phyloP scores from a whole-genome alignment of 1,140 invertebrate genomes.

The Lordiphosa clarofinis region DNA sequence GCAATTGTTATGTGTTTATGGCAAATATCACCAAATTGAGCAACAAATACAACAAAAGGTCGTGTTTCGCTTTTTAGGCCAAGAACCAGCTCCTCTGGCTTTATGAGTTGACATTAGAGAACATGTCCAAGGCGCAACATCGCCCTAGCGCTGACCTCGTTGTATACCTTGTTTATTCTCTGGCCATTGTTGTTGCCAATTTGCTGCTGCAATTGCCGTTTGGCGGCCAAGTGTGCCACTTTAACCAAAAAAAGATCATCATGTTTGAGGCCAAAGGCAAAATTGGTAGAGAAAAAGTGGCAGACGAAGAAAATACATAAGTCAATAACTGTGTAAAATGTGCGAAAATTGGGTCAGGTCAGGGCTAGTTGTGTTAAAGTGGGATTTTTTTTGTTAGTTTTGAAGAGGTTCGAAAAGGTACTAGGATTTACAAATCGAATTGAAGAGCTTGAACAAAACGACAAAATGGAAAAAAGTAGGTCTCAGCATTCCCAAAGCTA shows the following conservation, averaged over 20 bases:
- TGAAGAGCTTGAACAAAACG: no score
- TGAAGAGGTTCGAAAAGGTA: no score
- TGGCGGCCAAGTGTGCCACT: constrained; percentile 2
- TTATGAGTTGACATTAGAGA: constrained; percentile 56
- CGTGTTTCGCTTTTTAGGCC: constrained; percentile 29
- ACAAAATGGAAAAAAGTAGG: no score
- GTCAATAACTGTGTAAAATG: constrained; percentile 1
- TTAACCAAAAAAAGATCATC: neutral
- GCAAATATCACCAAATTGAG: constrained; percentile 4
- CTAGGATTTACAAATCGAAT: no score
- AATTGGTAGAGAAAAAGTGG: neutral
- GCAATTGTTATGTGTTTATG: constrained; percentile 12
- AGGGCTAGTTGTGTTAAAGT: neutral
- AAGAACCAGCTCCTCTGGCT: constrained; percentile 22
- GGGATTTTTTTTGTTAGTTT: no score
- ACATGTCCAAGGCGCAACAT: constrained; percentile 33
- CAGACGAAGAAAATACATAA: neutral
- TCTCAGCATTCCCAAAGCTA: no score
- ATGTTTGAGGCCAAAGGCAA: constrained; percentile 6
- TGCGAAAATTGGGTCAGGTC: neutral
- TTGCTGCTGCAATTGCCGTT: constrained; percentile 20
- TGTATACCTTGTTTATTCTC: constrained; percentile 15
- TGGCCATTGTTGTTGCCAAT: constrained; percentile 12
- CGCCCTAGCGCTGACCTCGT: constrained; percentile 14
- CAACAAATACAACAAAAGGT: constrained; percentile 7